Base-by-base conservation (phyloP, 2,888 invertebrate genomes). In the Eupithecia inturbata region DNA sequence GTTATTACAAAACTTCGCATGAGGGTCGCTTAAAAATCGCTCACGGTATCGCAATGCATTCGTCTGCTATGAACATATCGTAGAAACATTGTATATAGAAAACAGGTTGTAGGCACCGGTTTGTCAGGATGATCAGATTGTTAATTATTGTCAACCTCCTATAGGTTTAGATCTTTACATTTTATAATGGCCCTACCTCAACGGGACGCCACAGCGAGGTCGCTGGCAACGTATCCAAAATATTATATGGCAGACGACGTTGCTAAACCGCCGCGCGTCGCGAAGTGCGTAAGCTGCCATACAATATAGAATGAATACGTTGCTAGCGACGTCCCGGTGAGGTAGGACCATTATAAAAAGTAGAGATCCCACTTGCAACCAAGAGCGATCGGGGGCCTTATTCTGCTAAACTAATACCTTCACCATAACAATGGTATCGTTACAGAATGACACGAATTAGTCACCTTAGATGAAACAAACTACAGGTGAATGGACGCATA, bases 1-100 rank as follows among this genome's bases (percentile, higher is more conserved):
- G 73, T 71, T 78, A 78, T 78, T 75, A 75, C 70, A 71, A 78
- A 80, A 79, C 73, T 79, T 81, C 80, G 82, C 83, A 82, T 81
- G 77, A 75, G 72, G 49, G 73, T 76, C 78, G 78, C 85, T 84
- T 84, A 82, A 83, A 83, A 83, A 82, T 78, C 82, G 79, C 80
- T 84, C 80, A 79, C 74, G 78, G 73, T 79, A 80, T 80, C 80
- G 77, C 70, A 57, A 72, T 69, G 75, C 78, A 81, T 82, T 79
- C 80, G 82, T 82, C 79, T 81, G 74, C 70, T 64, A 33, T n/a
- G 71, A 71, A 71, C 86, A 78, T 78, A 77, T 82, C 76, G 78
- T 73, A 66, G 78, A 79, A 26, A 28, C 49, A 68, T 66, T 68
- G 33, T 64, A 49, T 45, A 45, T 12, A 45, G 14, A 66, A 74